Base-by-base conservation (phyloP, 2,797 vertebrate species). In the Zalophus californianus region DNA sequence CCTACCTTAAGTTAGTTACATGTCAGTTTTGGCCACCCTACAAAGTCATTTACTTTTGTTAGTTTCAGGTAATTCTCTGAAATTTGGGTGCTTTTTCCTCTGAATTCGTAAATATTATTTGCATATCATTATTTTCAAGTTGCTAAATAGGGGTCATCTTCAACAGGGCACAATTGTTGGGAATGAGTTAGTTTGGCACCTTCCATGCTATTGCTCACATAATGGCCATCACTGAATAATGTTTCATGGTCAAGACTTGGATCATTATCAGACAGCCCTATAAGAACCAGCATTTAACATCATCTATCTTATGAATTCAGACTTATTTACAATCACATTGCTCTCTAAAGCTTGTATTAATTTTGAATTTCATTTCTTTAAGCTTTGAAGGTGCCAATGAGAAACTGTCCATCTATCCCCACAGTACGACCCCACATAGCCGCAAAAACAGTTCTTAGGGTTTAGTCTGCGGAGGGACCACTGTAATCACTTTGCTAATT, bases 291-390 rank as follows among this genome's bases (percentile, higher is more conserved):
- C 16, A 52, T 73, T 48, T 29, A 75, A 75, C 44, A 48, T 75
- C 72, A 48, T 48, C 72, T 48, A 75, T 75, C 27, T 16, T 75
- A 75, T 4, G 7, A 75, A 48, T 75, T 29, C 14, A 48, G 41
- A 75, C 44, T 75, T 75, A 75, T 48, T 75, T 75, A 75, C 15
- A 48, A 48, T 75, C 44, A 48, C 72, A 29, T 48, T 32, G 15
- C 15, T 48, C 32, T 75, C 72, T 16, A 48, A 75, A 16, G 14
- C 16, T 44, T 48, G 72, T 48, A 29, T 29, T 75, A 48, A 75
- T 75, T 94, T 79, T 68, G 32, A 91, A 79, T 73, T 50, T 11
- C 23, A 62, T 62, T 93, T 83, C 29, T 88, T 89, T 83, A 86
- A 38, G 21, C 10, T 91, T 91, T 78, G 27, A 73, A 92, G 4